Conservation (phyloP, 2,113 vertebrate species). For the Aspidoscelis tigris region DNA sequence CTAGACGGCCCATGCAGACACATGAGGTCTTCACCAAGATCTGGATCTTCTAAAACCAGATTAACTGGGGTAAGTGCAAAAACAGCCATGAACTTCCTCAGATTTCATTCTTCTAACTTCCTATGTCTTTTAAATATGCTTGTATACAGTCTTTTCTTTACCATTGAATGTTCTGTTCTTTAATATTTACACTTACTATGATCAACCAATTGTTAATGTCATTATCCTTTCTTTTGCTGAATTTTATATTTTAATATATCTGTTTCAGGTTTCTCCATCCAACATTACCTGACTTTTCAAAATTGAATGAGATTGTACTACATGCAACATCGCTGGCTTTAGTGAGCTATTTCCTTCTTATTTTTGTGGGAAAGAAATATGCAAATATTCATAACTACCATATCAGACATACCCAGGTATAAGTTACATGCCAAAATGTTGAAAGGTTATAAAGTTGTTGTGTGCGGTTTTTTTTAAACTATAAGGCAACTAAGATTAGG, state of each 20-base stretch:
- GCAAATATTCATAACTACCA: slow-evolving; percentile 64
- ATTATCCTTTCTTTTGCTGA: no score
- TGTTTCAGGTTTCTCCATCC: slow-evolving; percentile 69
- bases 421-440: slow-evolving; percentile 10
- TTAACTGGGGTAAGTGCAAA: no score
- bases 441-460: not conserved
- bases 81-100: no score
- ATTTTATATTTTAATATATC: not conserved
- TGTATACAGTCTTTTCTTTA: no score
- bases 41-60: no score
- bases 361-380: slow-evolving; percentile 68
- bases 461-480: not conserved
- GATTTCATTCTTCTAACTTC: no score
- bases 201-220: no score
- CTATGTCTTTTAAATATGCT: no score
- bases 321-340: slow-evolving; percentile 67
- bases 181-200: no score
- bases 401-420: slow-evolving; percentile 71
- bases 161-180: no score
- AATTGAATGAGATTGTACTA: slow-evolving; percentile 44
- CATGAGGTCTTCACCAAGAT: no score
- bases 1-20: no score
- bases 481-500: slow-evolving; percentile 33
- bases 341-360: slow-evolving; percentile 71
- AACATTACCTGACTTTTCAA: slow-evolving; percentile 36